Evolutionary conservation across 1,140 invertebrate species (phyloP).

Genomic region (Panulirus ornatus): DNA sequence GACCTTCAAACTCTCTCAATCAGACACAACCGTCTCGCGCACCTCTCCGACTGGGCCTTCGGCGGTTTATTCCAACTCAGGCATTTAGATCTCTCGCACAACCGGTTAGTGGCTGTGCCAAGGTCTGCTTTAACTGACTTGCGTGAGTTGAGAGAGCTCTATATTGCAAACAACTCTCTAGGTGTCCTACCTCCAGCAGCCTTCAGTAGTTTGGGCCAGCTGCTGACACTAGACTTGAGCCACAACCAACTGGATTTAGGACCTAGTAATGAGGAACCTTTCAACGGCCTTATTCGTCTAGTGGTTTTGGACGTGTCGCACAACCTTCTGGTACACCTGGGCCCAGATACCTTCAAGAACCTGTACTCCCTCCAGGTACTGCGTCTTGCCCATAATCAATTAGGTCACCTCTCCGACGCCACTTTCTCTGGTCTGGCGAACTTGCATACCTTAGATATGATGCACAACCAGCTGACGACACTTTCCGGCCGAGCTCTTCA

Average conservation of each 20-base stretch:
- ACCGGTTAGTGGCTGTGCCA: slow-evolving; percentile 88
- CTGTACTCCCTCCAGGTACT: slow-evolving; percentile 89
- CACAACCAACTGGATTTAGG: slow-evolving; percentile 83
- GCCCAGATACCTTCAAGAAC: slow-evolving; percentile 88
- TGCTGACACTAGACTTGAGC: slow-evolving; percentile 88
- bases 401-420: slow-evolving; percentile 84
- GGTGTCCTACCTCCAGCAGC: slow-evolving; percentile 86
- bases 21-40: slow-evolving; percentile 71
- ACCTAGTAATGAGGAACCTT: slow-evolving; percentile 86
- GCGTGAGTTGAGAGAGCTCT: slow-evolving; percentile 82
- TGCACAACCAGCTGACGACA: slow-evolving; percentile 89
- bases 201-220: slow-evolving; percentile 87
- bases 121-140: slow-evolving; percentile 83
- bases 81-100: slow-evolving; percentile 87
- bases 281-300: slow-evolving; percentile 88
- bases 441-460: slow-evolving; percentile 90
- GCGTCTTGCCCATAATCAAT: slow-evolving; percentile 89
- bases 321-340: slow-evolving; percentile 88
- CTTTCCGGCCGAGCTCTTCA: slow-evolving; percentile 82
- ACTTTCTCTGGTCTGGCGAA: slow-evolving; percentile 78
- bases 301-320: slow-evolving; percentile 89
- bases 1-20: slow-evolving; percentile 81
- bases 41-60: slow-evolving; percentile 73
- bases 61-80: slow-evolving; percentile 36
- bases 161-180: slow-evolving; percentile 85